Evolutionary conservation across 2,888 invertebrate species (phyloP).

Genomic region (Agrochola lychnidis): DNA sequence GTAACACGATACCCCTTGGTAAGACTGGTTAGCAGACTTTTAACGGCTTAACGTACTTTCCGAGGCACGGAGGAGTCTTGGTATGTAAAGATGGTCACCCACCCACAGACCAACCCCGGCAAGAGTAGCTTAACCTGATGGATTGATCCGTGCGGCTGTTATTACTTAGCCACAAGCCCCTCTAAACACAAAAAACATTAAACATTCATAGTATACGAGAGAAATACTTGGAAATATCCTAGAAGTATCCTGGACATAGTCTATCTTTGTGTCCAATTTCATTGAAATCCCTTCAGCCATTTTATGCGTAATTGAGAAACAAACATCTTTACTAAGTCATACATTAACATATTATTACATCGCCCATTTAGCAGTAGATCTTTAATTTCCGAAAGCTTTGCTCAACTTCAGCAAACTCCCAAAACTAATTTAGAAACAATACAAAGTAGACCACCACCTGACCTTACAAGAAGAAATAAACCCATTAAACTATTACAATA

Average conservation of each 20-base stretch:
- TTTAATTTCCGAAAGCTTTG: not conserved
- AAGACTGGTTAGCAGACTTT: no score
- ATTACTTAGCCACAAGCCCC: no score
- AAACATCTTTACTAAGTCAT: not conserved
- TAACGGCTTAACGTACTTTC: no score
- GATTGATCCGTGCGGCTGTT: no score
- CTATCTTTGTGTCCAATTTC: not conserved
- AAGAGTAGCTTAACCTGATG: no score
- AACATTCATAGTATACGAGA: not conserved
- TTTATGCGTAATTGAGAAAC: not conserved
- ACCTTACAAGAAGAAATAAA: conserved; percentile 14
- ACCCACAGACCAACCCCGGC: no score
- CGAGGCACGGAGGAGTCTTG: no score
- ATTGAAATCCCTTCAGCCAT: not conserved
- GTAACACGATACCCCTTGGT: no score
- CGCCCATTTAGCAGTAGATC: not conserved
- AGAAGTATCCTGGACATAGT: not conserved
- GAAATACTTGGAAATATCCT: not conserved
- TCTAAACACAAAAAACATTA: no score
- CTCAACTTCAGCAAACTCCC: not conserved
- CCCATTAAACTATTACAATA: conserved; percentile 21
- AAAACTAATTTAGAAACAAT: conserved; percentile 11
- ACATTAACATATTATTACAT: not conserved
- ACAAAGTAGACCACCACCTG: not conserved
- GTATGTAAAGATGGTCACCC: no score